Percentiles rank a stretch among this genome's conserved stretches.
Conservation (phyloP, 1,140 invertebrate genomes). For the Calycopis cecrops region DNA sequence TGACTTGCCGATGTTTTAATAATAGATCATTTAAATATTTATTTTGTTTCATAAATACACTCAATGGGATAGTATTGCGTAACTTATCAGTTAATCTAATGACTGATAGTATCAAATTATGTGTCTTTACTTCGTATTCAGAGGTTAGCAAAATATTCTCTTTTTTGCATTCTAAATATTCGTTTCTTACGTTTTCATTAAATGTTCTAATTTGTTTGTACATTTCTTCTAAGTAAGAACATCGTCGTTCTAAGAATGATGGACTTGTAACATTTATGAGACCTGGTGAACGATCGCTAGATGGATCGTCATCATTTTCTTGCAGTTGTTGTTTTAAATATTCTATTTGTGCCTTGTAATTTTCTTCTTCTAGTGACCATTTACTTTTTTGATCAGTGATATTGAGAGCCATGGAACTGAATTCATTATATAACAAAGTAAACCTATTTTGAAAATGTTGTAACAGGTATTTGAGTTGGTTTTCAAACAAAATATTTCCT, state of each 20-base stretch:
- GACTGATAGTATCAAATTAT: constrained; percentile 47
- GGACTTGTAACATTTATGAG: constrained; percentile 31
- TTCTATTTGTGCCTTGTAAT: constrained; percentile 64
- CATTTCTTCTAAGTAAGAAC: constrained; percentile 55
- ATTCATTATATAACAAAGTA: constrained; percentile 53
- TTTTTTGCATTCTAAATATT: constrained; percentile 53
- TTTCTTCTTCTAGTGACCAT: constrained; percentile 61
- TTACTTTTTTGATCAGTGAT: constrained; percentile 47
- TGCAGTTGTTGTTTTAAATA: constrained; percentile 47
- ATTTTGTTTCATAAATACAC: constrained; percentile 66
- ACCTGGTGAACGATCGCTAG: constrained; percentile 51
- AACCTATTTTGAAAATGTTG: constrained; percentile 66
- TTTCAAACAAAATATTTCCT: constrained; percentile 44
- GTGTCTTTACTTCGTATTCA: constrained; percentile 55
- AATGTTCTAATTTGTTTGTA: constrained; percentile 57
- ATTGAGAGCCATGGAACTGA: constrained; percentile 49
- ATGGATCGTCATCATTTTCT: constrained; percentile 43
- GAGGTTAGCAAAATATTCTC: constrained; percentile 39
- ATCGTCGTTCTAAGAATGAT: constrained; percentile 45
- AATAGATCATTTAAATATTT: constrained; percentile 39
- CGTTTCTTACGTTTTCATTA: constrained; percentile 61
- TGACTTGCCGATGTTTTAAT: constrained; percentile 50
- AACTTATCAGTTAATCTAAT: constrained; percentile 53
- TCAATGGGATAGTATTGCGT: constrained; percentile 46
- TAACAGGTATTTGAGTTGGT: constrained; percentile 50